Conservation (phyloP, 2,888 invertebrate species). For the Melanostoma scalare region DNA sequence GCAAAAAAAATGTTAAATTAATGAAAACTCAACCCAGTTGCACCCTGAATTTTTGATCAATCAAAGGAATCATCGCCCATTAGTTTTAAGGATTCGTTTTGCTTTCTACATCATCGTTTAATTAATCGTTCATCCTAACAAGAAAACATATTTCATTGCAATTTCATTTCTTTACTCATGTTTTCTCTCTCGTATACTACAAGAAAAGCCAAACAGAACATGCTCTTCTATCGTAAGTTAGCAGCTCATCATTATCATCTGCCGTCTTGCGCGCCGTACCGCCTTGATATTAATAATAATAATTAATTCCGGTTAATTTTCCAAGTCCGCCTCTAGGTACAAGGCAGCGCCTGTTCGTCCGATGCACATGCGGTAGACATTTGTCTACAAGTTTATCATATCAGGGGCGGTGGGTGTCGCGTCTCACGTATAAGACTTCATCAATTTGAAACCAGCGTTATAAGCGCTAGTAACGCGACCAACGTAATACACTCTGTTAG, state of each 20-base stretch:
- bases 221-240: not conserved
- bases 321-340: slow-evolving; percentile 38
- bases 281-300: slow-evolving; percentile 18
- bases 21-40: slow-evolving; percentile 3
- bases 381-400: slow-evolving; percentile 65
- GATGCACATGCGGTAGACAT: slow-evolving; percentile 33
- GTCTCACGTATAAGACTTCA: slow-evolving; percentile 41
- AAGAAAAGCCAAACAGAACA: slow-evolving; percentile 30
- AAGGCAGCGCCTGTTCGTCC: slow-evolving; percentile 12
- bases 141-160: slow-evolving; percentile 16
- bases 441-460: slow-evolving; percentile 34
- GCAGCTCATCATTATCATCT: slow-evolving; percentile 19
- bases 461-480: slow-evolving; percentile 29
- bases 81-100: slow-evolving; percentile 19
- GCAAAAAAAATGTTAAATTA: not conserved
- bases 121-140: slow-evolving; percentile 12
- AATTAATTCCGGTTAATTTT: slow-evolving; percentile 55
- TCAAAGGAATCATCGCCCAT: slow-evolving; percentile 2
- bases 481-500: slow-evolving; percentile 48
- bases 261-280: not conserved
- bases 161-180: slow-evolving; percentile 8
- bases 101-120: not conserved
- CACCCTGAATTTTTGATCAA: not conserved
- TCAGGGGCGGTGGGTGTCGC: slow-evolving; percentile 67
- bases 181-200: not conserved